Evolutionary conservation across 2,888 invertebrate genomes (phyloP), one percentile per base, ranked within the genome.

Genomic region (Augiades crinisus): DNA sequence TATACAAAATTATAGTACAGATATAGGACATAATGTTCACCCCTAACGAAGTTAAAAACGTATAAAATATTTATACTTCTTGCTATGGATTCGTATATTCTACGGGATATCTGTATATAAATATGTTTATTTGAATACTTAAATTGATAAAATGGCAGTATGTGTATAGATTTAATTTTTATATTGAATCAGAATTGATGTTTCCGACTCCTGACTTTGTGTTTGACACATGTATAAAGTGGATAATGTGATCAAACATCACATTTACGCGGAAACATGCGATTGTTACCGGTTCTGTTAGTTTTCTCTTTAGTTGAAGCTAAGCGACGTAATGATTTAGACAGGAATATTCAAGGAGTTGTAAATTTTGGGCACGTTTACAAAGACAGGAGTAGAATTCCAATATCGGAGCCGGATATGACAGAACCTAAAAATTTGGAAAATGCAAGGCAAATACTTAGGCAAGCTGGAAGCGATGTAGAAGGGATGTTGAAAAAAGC

Each of bases 321-420:
- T 0, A 62, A 54, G 41, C 58, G 52, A 10, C 30, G 17, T 13
- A 10, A 3, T 38, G 5, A 16, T 19, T 33, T 10, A 13, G 34
- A 45, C 6, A 27, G 16, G 12, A n/a, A n/a, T n/a, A n/a, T n/a
- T n/a, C n/a, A n/a, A n/a, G n/a, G n/a, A n/a, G n/a, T n/a, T n/a
- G 67, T 78, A 1, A 71, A 75, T 1, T 79, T 78, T 52, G 72
- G 73, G 16, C 73, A 77, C 34, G 65, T 81, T n/a, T 64, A 57
- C 5, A 64, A 54, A 56, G 63, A 70, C 2, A 77, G 59, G 63
- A 0, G 3, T n/a, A 36, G 5, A 17, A 8, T 17, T 5, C 36
- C 36, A n/a, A 36, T 58, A 1, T 14, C 72, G 19, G 72, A 74
- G 46, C 12, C 70, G 1, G 12, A 40, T 7, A 30, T 69, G 22